These are phyloP conservation scores for Myripristis murdjan DNA, from an alignment of 2,797 vertebrate species.

Conservation along the genomic window DNA sequence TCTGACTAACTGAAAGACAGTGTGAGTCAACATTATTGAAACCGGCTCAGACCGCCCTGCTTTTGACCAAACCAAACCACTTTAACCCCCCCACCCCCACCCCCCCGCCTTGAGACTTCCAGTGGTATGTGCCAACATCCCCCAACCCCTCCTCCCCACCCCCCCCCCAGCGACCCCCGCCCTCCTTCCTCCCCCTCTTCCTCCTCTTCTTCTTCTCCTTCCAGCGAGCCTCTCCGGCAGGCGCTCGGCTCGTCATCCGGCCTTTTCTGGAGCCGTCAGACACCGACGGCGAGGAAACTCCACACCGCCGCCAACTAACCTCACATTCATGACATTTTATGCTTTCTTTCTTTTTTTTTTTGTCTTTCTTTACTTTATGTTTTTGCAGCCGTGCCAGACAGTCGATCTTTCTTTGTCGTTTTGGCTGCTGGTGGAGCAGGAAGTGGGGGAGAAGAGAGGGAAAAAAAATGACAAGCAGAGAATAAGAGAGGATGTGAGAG, in stretches of 20 bases:
- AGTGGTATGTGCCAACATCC: constrained; percentile 46
- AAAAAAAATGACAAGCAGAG: neutral
- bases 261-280: constrained; percentile 63
- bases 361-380: neutral
- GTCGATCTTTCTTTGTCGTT: neutral
- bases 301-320: neutral
- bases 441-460: neutral
- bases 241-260: constrained; percentile 26
- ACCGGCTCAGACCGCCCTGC: constrained; percentile 14
- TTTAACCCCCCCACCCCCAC: neutral
- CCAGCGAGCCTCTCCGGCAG: neutral
- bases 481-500: neutral
- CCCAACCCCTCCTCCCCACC: too few relatives aligned
- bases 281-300: constrained; percentile 21
- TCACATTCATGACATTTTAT: neutral
- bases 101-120: constrained; percentile 54
- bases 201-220: constrained; percentile 4
- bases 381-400: neutral
- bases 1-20: too few relatives aligned
- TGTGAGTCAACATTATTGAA: constrained; percentile 32
- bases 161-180: neutral
- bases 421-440: constrained; percentile 2
- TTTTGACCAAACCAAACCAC: constrained; percentile 11
- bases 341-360: neutral
- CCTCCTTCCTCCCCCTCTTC: neutral